Conservation (phyloP, 2,113 vertebrate species). For the Etheostoma spectabile region DNA sequence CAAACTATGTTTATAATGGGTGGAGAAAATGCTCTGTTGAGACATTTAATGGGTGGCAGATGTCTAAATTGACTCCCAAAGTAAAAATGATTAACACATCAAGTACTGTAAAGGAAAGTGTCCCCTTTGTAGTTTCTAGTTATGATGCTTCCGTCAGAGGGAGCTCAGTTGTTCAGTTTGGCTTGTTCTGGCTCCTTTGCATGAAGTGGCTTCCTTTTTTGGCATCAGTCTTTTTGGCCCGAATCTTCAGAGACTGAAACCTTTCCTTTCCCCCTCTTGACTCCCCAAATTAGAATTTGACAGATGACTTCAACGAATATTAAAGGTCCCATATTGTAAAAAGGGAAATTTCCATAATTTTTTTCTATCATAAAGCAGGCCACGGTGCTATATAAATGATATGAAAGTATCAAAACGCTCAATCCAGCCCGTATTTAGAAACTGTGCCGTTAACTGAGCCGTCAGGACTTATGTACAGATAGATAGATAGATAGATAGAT, state of each 20-base stretch:
- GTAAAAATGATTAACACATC: accelerated
- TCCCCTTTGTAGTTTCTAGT: slow-evolving; percentile 50
- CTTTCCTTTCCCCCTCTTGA: background rate
- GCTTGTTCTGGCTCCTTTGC: slow-evolving; percentile 78
- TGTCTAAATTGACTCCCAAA: background rate
- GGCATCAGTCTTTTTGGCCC: slow-evolving; percentile 16
- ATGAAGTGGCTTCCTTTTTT: slow-evolving; percentile 72
- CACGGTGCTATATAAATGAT: no score
- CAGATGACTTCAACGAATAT: slow-evolving; percentile 37
- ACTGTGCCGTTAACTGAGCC: no score
- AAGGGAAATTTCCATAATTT: no score
- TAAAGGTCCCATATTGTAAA: background rate
- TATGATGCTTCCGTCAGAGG: slow-evolving; percentile 56
- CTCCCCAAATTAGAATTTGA: background rate
- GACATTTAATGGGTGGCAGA: background rate
- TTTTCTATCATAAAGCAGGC: no score
- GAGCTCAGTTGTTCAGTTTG: slow-evolving; percentile 68
- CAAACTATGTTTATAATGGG: background rate
- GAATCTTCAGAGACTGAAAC: slow-evolving; percentile 30
- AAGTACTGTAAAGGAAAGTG: slow-evolving; percentile 68
- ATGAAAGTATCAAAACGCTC: no score
- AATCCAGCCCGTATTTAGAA: no score
- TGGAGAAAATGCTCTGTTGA: background rate
- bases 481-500: no score
- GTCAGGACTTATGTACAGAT: no score